Percentiles rank a stretch among this genome's conserved stretches.
These are phyloP conservation scores for Andricus quercusramuli DNA, from an alignment of 2,888 invertebrate genomes.

Conservation along the genomic window DNA sequence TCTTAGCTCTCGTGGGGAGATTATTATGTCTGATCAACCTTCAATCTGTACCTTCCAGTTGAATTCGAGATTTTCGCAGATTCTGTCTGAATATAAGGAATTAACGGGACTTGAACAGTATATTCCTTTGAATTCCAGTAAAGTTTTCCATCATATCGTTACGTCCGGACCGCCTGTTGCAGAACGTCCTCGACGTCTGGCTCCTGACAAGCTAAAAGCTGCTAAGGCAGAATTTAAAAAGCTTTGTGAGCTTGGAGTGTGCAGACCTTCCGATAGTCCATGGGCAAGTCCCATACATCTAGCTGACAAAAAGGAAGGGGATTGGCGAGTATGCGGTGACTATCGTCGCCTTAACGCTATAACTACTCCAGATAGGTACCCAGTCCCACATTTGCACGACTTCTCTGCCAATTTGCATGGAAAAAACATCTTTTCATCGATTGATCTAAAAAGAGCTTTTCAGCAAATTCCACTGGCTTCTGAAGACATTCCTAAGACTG, in stretches of 20 bases:
- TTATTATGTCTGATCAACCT: background rate
- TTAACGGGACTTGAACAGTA: background rate
- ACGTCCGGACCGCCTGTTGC: background rate
- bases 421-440: too few relatives aligned
- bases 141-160: background rate
- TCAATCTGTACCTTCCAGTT: background rate
- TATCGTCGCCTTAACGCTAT: too few relatives aligned
- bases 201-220: conserved; percentile 5
- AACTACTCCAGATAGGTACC: background rate
- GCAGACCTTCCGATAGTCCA: background rate
- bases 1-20: background rate
- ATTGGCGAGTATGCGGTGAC: too few relatives aligned
- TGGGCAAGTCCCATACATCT: background rate
- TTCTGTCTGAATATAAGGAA: background rate
- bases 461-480: conserved; percentile 24
- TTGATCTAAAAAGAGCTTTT: too few relatives aligned
- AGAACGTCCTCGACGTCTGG: background rate
- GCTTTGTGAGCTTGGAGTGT: background rate
- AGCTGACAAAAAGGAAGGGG: too few relatives aligned
- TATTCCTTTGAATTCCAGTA: background rate
- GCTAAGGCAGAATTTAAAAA: background rate
- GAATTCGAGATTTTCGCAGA: background rate
- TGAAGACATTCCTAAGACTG: conserved; percentile 39
- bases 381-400: background rate
- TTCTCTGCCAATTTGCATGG: too few relatives aligned